phyloP scores from a whole-genome alignment of 1,140 invertebrate genomes.

The Brachionus angularis region DNA sequence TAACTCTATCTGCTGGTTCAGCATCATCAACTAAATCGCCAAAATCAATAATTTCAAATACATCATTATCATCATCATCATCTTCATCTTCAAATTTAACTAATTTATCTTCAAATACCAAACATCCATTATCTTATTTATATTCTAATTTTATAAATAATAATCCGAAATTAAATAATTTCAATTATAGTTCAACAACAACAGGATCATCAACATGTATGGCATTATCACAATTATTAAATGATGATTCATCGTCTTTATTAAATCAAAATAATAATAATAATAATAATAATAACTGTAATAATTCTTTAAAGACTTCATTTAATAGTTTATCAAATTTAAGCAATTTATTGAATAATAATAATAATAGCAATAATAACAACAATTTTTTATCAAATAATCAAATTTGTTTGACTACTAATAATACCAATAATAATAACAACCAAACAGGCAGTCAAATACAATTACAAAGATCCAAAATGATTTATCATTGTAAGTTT shows the following conservation, averaged over 20 bases:
- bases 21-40: not conserved
- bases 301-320: too few relatives aligned
- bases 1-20: slow-evolving; percentile 26
- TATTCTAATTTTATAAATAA: slow-evolving; percentile 17
- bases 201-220: too few relatives aligned
- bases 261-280: too few relatives aligned
- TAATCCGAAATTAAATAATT: slow-evolving; percentile 32
- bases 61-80: slow-evolving; percentile 3
- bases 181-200: too few relatives aligned
- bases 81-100: not conserved
- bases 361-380: too few relatives aligned
- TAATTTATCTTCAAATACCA: not conserved
- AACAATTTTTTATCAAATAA: too few relatives aligned
- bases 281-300: too few relatives aligned
- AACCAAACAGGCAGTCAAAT: slow-evolving; percentile 14
- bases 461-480: slow-evolving; percentile 80
- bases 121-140: slow-evolving; percentile 27
- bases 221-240: too few relatives aligned
- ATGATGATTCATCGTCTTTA: too few relatives aligned
- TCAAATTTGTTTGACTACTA: too few relatives aligned
- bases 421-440: not conserved
- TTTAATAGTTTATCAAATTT: too few relatives aligned
- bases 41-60: slow-evolving; percentile 12
- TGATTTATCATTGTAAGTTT: slow-evolving; percentile 99
- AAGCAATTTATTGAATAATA: too few relatives aligned